Evolutionary conservation across 2,113 vertebrate species (phyloP).

Genomic region (Triplophysa siluroides): DNA sequence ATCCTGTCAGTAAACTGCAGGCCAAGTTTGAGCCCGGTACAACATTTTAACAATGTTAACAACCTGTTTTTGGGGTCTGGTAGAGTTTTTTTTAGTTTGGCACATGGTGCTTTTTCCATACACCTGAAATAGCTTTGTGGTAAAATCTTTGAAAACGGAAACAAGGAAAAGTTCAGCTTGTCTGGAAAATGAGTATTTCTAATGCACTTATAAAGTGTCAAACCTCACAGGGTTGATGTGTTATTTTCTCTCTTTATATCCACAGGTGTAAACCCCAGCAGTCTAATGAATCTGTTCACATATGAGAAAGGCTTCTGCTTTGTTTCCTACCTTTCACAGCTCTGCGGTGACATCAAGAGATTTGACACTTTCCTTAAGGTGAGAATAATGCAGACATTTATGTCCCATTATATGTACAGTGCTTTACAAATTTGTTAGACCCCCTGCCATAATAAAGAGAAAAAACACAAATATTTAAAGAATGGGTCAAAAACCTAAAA

Average conservation of each 20-base stretch:
- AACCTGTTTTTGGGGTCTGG: neutral
- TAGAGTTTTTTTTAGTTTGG: neutral
- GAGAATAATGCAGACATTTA: conserved; percentile 51
- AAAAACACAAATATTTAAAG: no score
- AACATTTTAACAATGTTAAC: no score
- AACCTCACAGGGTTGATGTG: neutral
- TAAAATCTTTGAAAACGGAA: neutral
- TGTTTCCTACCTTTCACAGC: conserved; percentile 90
- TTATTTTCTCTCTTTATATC: neutral
- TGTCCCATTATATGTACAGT: neutral
- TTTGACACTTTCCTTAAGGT: conserved; percentile 93
- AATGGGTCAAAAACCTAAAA: no score
- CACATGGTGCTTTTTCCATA: neutral
- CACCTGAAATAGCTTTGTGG: conserved; percentile 15
- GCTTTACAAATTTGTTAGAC: no score
- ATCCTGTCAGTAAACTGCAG: conserved; percentile 91
- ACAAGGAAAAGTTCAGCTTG: neutral
- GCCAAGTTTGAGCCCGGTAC: conserved; percentile 94
- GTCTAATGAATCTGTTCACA: conserved; percentile 97
- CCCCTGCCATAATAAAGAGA: no score
- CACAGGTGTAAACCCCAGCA: conserved; percentile 93
- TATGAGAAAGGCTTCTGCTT: conserved; percentile 99
- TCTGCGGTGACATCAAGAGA: conserved; percentile 84
- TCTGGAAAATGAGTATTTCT: conserved; percentile 6
- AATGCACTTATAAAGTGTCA: conserved; percentile 4